Base-by-base conservation (phyloP, 1,140 invertebrate genomes). In the Dufourea novaeangliae region DNA sequence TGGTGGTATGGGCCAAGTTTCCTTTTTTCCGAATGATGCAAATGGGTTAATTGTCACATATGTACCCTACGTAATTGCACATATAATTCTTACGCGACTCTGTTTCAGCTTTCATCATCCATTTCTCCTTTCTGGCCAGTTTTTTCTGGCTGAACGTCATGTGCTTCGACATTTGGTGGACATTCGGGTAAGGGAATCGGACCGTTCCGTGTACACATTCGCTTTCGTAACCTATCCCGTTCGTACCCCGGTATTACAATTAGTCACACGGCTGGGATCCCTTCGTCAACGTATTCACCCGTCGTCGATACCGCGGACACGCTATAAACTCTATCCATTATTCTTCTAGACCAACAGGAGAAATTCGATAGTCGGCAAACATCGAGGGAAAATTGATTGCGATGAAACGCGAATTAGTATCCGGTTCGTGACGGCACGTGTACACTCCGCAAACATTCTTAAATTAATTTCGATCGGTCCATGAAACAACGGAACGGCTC, bases 61-160 rank as follows among this genome's bases (percentile, higher is more conserved):
- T n/a, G n/a, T n/a, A 3, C 3, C 3, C 34, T 37, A 8, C 34
- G 34, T n/a, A n/a, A 37, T 1, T 41, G 37, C 20, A 20, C 41
- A n/a, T 29, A 12, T 59, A 39, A 76, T 29, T 10, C 22, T 8
- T 14, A 34, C 7, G n/a, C 12, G 0, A 68, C 79, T 62, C 20
- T 86, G 80, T 94, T 94, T 85, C 94, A 95, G 96, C 95, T 11
- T 95, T 96, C 85, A 93, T 95, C 56, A 95, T 97, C 62, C 96
- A 98, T 89, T 98, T 97, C 89, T 97, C 96, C 79, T 96, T 97
- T 89, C 92, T 98, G 86, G 94, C 96, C 5, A 96, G 96, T 68
- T 98, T 98, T 92, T 96, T 96, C 78, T 98, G 98, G 98, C 94
- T 98, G 88, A 97, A 96, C 90, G 95, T 97, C 52, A 97, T 98